Evolutionary conservation across 2,888 invertebrate genomes (phyloP), one percentile per base, ranked within the genome.

Genomic region (Gymnocheta viridis): DNA sequence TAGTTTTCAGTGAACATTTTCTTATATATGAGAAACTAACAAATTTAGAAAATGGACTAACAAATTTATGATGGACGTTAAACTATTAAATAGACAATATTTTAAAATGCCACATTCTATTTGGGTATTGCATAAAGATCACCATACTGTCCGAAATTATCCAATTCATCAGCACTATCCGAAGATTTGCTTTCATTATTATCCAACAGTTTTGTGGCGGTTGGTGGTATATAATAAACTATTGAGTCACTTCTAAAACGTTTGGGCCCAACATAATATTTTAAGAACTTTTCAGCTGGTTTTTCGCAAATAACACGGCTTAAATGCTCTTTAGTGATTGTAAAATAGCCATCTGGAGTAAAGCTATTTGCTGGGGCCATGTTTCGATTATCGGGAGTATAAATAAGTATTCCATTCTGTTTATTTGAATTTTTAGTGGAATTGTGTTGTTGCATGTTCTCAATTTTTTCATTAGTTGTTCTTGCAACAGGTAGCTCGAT

Each of bases 201-300:
- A 19, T n/a, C 44, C 12, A 27, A n/a, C 14, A 19, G 35, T 2
- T 47, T n/a, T 7, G 14, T 14, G 0, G 6, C 1, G 17, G 14
- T 29, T 1, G 90, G 87, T 6, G 91, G 88, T 47, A 86, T 87
- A 77, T 87, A 91, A 58, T 91, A 91, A 3, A 91, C 85, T 0
- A 86, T 86, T 6, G 89, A 87, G 22, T 86, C 86, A n/a, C 83
- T 67, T n/a, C 89, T 86, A 41, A 91, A 91, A 67, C 87, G 87
- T 27, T 86, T 87, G 19, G 86, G 86, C 22, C 88, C 89, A 3
- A 87, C 64, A 69, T 91, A 87, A 47, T 88, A 88, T 58, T 88
- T 90, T 0, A 90, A 51, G 41, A 89, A 91, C 44, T 89, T 88
- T 0, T 82, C 82, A 0, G 92, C 88, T 0, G 67, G 73, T 2